Conservation (phyloP, 1,140 invertebrate species). For the Hycleus cichorii region DNA sequence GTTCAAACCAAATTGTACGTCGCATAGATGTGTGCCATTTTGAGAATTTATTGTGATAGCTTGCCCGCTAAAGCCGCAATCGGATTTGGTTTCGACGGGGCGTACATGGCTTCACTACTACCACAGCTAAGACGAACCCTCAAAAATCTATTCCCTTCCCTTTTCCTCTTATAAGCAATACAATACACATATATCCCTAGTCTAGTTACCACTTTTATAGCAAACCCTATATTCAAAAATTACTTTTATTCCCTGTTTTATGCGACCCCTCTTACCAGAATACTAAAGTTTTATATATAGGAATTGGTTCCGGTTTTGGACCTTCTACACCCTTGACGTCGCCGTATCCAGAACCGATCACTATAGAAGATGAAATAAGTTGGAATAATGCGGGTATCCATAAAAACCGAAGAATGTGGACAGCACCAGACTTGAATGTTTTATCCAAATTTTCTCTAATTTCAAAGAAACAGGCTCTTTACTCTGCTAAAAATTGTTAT, state of each 20-base stretch:
- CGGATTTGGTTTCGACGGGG: conserved; percentile 29
- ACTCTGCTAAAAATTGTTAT: too few species aligned
- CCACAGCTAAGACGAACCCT: conserved; percentile 4
- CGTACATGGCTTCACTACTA: conserved; percentile 2
- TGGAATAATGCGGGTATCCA: not conserved
- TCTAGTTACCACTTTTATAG: conserved; percentile 29
- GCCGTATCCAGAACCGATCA: conserved; percentile 5
- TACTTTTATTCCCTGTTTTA: conserved; percentile 25
- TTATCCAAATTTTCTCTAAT: too few species aligned
- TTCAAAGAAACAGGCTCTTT: too few species aligned
- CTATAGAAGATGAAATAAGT: conserved; percentile 14
- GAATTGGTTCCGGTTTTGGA: conserved; percentile 2
- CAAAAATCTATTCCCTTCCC: not conserved
- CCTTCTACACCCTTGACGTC: not conserved
- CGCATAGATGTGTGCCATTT: conserved; percentile 35
- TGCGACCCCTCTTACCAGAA: conserved; percentile 11
- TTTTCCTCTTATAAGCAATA: not conserved
- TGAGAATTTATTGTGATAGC: conserved; percentile 38
- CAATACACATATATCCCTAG: not conserved
- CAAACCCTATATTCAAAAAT: conserved; percentile 28
- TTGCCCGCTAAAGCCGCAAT: conserved; percentile 36
- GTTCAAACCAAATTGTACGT: conserved; percentile 34
- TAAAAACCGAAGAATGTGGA: too few species aligned
- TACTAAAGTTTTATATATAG: conserved; percentile 12
- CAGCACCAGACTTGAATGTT: too few species aligned